phyloP scores from a whole-genome alignment of 2,888 invertebrate genomes.

The Eupeodes latifasciatus region DNA sequence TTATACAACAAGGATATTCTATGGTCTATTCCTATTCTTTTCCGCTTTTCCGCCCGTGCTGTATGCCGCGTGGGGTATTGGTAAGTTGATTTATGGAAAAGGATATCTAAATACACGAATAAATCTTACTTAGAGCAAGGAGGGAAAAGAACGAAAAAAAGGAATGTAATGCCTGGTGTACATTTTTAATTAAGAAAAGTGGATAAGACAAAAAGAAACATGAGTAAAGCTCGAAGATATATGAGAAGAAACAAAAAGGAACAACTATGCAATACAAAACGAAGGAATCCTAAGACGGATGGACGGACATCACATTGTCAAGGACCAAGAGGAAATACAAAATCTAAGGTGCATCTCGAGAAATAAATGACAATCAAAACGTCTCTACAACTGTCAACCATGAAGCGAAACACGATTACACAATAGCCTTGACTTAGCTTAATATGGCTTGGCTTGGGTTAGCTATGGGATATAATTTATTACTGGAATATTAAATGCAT shows the following conservation, averaged over 20 bases:
- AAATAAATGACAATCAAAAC: constrained; percentile 10
- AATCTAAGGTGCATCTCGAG: neutral
- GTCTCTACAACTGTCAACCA: no score
- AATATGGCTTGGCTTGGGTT: no score
- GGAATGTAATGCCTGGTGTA: constrained; percentile 50
- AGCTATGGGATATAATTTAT: no score
- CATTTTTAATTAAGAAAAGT: constrained; percentile 67
- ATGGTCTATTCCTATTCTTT: neutral
- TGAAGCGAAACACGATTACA: no score
- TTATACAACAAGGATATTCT: constrained; percentile 46
- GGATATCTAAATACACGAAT: constrained; percentile 59
- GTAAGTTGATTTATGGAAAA: constrained; percentile 64
- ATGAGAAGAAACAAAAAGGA: neutral
- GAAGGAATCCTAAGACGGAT: constrained; percentile 21
- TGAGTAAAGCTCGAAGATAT: neutral
- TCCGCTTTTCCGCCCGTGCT: neutral
- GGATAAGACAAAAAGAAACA: constrained; percentile 18
- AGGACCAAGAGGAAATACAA: constrained; percentile 4
- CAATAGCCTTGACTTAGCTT: no score
- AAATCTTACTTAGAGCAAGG: constrained; percentile 47
- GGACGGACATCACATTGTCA: constrained; percentile 38
- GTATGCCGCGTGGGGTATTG: constrained; percentile 12
- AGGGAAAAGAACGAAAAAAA: neutral
- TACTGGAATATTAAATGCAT: no score
- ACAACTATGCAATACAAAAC: neutral